Conservation (phyloP, 2,888 invertebrate species). For the Drosophila formosana region DNA sequence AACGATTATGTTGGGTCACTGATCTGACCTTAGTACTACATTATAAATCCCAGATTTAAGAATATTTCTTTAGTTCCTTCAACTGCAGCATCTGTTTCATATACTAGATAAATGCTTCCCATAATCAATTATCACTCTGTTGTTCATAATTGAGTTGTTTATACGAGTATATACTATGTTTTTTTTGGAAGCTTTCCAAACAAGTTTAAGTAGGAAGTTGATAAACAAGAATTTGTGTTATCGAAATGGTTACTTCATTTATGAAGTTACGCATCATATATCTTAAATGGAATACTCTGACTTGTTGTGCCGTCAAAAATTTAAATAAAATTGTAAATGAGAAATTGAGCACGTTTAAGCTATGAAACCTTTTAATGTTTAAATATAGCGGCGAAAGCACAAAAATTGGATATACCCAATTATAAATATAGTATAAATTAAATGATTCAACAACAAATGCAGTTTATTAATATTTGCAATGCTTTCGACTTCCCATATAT, state of each 20-base stretch:
- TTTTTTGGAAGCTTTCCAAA: constrained; percentile 15
- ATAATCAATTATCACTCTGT: not conserved
- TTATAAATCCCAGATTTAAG: not conserved
- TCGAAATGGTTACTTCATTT: constrained; percentile 13
- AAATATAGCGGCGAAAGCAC: constrained; percentile 5
- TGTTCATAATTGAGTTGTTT: constrained; percentile 1
- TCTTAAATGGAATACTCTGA: constrained; percentile 1
- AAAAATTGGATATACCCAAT: constrained; percentile 9
- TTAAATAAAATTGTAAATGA: not conserved
- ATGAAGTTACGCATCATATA: not conserved
- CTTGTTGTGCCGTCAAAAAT: constrained; percentile 1
- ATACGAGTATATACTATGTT: not conserved
- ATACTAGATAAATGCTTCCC: not conserved
- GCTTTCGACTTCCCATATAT: constrained; percentile 31
- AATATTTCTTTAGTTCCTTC: constrained; percentile 1
- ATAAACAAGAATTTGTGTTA: constrained; percentile 26
- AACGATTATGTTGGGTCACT: constrained; percentile 16
- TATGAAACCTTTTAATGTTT: constrained; percentile 6
- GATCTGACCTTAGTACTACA: not conserved
- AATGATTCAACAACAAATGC: constrained; percentile 28
- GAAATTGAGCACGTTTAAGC: constrained; percentile 13
- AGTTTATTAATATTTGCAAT: constrained; percentile 45
- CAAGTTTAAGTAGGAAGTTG: constrained; percentile 36
- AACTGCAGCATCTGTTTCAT: not conserved
- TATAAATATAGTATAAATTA: not conserved